phyloP scores from a whole-genome alignment of 2,888 invertebrate genomes.

The Nomada flava region DNA sequence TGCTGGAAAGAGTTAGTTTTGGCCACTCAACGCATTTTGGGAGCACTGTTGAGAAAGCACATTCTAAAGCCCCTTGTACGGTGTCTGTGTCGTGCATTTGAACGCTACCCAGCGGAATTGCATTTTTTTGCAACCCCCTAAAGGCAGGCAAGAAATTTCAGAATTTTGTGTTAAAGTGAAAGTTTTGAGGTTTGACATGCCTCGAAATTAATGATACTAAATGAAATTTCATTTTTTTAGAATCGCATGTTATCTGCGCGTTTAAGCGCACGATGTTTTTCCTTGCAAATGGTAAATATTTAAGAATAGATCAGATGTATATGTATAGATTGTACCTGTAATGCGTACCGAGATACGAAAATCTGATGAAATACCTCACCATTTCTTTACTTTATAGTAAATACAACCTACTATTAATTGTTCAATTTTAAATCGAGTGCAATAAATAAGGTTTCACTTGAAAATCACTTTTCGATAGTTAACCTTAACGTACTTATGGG shows the following conservation, averaged over 20 bases:
- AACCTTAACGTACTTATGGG: not conserved
- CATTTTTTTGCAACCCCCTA: constrained; percentile 90
- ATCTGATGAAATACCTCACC: constrained; percentile 90
- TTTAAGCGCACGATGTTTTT: not conserved
- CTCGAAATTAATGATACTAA: not conserved
- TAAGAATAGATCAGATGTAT: not conserved
- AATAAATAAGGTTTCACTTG: not conserved
- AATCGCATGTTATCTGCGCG: not conserved
- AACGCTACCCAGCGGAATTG: constrained; percentile 78
- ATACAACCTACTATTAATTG: not conserved
- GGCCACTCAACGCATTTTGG: constrained; percentile 86
- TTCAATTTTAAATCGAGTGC: not conserved
- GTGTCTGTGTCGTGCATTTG: constrained; percentile 86
- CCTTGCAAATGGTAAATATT: not conserved
- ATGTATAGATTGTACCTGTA: constrained; percentile 87
- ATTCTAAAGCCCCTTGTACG: constrained; percentile 91
- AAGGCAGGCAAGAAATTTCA: constrained; percentile 12
- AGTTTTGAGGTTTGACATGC: not conserved
- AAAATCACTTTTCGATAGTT: too few relatives aligned
- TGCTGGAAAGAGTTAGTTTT: constrained; percentile 88
- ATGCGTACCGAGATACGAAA: constrained; percentile 91
- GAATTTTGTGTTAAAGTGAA: not conserved
- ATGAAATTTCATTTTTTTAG: not conserved
- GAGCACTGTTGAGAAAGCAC: constrained; percentile 86
- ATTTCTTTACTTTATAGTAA: constrained; percentile 74